Evolutionary conservation across 2,797 vertebrate genomes (phyloP).

Genomic region (Coranthus polyacanthus): DNA sequence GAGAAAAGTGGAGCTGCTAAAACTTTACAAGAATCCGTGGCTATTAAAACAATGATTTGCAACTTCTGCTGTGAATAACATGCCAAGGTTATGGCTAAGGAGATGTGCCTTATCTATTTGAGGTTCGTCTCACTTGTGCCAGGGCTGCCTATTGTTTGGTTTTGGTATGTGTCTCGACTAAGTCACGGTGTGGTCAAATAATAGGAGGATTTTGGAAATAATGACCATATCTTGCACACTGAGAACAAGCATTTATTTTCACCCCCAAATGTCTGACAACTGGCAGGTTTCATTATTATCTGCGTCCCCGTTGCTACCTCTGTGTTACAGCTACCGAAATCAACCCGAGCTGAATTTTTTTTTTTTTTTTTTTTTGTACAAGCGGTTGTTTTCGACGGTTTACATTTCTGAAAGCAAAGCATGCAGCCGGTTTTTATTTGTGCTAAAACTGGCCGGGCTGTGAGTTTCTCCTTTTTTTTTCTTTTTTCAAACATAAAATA

Average conservation of each 20-base stretch:
- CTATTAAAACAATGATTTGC: slow-evolving; percentile 4
- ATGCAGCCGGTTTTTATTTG: neutral
- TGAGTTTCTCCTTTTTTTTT: no score
- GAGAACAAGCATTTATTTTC: slow-evolving; percentile 41
- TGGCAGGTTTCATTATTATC: slow-evolving; percentile 46
- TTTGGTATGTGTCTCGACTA: slow-evolving; percentile 45
- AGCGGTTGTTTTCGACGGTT: neutral
- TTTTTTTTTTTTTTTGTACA: no score
- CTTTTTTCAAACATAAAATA: neutral
- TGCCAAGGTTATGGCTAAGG: neutral
- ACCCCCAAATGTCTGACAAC: slow-evolving; percentile 45
- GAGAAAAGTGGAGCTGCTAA: neutral
- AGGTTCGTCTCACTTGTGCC: slow-evolving; percentile 16
- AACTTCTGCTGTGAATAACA: slow-evolving; percentile 22
- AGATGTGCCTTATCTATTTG: slow-evolving; percentile 10
- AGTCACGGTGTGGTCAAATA: slow-evolving; percentile 48
- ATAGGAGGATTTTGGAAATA: slow-evolving; percentile 53
- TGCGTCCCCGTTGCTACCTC: slow-evolving; percentile 15
- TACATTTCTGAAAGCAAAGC: slow-evolving; percentile 8
- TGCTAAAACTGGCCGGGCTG: slow-evolving; percentile 9
- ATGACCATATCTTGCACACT: slow-evolving; percentile 47
- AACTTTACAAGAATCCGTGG: neutral
- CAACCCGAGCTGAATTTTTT: slow-evolving; percentile 17
- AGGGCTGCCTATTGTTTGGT: slow-evolving; percentile 34
- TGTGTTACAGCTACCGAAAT: slow-evolving; percentile 35